phyloP scores from a whole-genome alignment of 2,113 vertebrate species.

The Vidua macroura region DNA sequence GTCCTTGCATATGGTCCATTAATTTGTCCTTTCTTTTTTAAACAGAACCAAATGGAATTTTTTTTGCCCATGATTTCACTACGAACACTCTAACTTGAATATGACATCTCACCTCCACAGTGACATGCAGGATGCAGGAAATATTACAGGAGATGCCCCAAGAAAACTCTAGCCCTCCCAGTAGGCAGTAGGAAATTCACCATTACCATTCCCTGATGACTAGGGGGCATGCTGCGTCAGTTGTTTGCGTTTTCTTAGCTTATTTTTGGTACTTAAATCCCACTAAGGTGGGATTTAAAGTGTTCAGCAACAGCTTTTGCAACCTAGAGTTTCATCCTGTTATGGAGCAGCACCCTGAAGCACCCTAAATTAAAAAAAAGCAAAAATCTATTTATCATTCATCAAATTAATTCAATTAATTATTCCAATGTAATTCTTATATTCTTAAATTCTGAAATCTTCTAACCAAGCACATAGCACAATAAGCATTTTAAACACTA shows the following conservation, averaged over 20 bases:
- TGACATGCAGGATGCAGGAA: not conserved
- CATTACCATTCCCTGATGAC: not conserved
- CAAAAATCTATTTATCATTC: not conserved
- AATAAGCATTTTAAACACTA: not conserved
- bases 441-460: not conserved
- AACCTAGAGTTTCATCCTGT: not conserved
- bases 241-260: not conserved
- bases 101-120: not conserved
- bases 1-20: not conserved
- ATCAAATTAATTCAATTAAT: not conserved
- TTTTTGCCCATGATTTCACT: not conserved
- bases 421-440: not conserved
- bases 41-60: not conserved
- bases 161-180: not conserved
- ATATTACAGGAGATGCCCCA: not conserved
- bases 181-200: not conserved
- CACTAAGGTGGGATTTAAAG: not conserved
- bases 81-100: not conserved
- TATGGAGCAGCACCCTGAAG: not conserved
- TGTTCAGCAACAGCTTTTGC: not conserved
- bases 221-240: not conserved
- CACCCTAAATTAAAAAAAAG: not conserved
- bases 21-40: not conserved
- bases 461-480: not conserved
- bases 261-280: not conserved